A percentile compares a stretch with the other conserved stretches of the same genome.
phyloP scores from a whole-genome alignment of 2,113 vertebrate genomes.

The Coturnix japonica region DNA sequence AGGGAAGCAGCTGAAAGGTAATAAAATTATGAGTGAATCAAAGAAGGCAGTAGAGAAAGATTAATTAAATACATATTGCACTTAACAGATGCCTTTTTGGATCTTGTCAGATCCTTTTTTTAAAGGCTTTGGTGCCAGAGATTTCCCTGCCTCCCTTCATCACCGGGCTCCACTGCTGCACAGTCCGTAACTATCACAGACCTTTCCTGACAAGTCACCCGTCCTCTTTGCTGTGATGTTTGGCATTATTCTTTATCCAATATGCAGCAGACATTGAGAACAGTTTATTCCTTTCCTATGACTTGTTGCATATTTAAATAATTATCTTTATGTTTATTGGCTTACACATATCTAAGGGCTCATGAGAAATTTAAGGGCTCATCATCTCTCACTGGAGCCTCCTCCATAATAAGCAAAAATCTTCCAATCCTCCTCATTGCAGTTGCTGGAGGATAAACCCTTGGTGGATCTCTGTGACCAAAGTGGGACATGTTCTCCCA shows the following conservation, averaged over 20 bases:
- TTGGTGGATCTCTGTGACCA: neutral
- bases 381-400: neutral
- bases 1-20: neutral
- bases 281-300: neutral
- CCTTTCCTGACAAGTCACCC: neutral
- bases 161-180: neutral
- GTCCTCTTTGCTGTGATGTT: neutral
- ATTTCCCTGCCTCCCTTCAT: neutral
- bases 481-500: neutral
- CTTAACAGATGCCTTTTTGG: neutral
- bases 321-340: neutral
- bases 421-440: neutral
- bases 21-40: neutral
- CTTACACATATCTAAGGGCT: neutral
- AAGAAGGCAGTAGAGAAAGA: slow-evolving; percentile 1
- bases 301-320: neutral
- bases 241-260: neutral
- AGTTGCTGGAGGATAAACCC: neutral
- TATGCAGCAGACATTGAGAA: neutral
- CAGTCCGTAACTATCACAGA: neutral
- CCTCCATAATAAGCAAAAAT: neutral
- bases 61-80: neutral
- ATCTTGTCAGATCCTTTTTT: neutral
- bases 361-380: neutral
- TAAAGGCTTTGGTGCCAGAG: neutral